Percentiles rank a stretch among this genome's conserved stretches.
Conservation (phyloP, 2,888 invertebrate species). For the Drosophila subquinaria region DNA sequence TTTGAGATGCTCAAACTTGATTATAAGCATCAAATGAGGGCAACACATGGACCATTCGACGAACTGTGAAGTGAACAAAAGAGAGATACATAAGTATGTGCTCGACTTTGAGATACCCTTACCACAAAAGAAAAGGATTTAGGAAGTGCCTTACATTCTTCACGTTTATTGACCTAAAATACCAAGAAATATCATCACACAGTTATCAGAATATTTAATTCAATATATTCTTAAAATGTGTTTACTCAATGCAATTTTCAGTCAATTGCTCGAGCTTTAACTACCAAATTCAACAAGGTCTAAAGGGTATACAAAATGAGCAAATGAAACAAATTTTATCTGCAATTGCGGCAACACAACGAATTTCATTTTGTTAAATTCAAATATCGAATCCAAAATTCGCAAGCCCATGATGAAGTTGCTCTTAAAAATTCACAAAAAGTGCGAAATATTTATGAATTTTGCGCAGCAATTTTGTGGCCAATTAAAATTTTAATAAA, state of each 20-base stretch:
- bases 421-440: slow-evolving; percentile 3
- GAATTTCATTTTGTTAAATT: slow-evolving; percentile 26
- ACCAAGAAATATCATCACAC: neutral
- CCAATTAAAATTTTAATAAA: slow-evolving; percentile 43
- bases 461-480: slow-evolving; percentile 46
- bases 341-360: slow-evolving; percentile 15
- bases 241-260: too few species aligned
- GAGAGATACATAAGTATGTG: neutral
- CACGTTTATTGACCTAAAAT: neutral
- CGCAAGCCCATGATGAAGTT: slow-evolving; percentile 11
- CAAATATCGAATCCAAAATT: slow-evolving; percentile 17
- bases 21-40: slow-evolving; percentile 4
- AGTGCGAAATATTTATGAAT: slow-evolving; percentile 39
- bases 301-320: neutral
- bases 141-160: too few species aligned
- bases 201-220: too few species aligned
- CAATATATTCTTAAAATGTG: too few species aligned
- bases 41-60: neutral
- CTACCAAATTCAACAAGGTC: neutral
- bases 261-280: neutral
- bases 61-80: neutral
- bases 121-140: too few species aligned
- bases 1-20: slow-evolving; percentile 11
- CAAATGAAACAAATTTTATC: slow-evolving; percentile 15
- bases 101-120: slow-evolving; percentile 3